Evolutionary conservation across 1,140 invertebrate genomes (phyloP).

Genomic region (Musca vetustissima): DNA sequence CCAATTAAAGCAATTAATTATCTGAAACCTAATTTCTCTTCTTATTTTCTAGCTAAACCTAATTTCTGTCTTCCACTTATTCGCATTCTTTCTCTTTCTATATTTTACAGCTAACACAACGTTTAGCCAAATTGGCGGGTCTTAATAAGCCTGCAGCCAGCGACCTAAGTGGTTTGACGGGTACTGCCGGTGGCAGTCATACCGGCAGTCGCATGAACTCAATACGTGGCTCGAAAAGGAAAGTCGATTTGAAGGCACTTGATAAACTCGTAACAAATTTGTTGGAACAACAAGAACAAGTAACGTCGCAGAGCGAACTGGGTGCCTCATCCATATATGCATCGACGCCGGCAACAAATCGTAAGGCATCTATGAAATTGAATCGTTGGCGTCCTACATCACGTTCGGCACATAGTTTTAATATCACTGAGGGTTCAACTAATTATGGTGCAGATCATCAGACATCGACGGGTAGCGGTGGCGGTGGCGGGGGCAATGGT

Average conservation of each 20-base stretch:
- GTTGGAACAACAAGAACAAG: slow-evolving; percentile 41
- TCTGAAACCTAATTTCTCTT: too few relatives aligned
- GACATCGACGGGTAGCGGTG: not conserved
- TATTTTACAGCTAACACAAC: slow-evolving; percentile 42
- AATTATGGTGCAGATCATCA: not conserved
- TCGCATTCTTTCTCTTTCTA: not conserved
- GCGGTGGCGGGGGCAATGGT: not conserved
- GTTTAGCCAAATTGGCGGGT: slow-evolving; percentile 48
- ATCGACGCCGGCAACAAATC: slow-evolving; percentile 28
- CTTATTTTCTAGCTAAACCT: too few relatives aligned
- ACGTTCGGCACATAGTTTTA: slow-evolving; percentile 46
- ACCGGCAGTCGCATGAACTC: slow-evolving; percentile 48
- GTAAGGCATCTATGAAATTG: slow-evolving; percentile 42
- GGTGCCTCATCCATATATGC: not conserved
- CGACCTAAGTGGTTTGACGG: slow-evolving; percentile 8
- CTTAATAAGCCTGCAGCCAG: slow-evolving; percentile 32
- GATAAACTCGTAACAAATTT: slow-evolving; percentile 50
- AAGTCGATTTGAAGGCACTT: slow-evolving; percentile 46
- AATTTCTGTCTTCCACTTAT: too few relatives aligned
- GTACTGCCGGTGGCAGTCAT: slow-evolving; percentile 31
- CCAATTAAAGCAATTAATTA: too few relatives aligned
- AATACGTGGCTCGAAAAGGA: slow-evolving; percentile 46
- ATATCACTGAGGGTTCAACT: slow-evolving; percentile 25
- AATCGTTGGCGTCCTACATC: slow-evolving; percentile 50
- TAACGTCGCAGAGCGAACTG: not conserved